Evolutionary conservation across 2,888 invertebrate genomes (phyloP).

Genomic region (Pelosia muscerda): DNA sequence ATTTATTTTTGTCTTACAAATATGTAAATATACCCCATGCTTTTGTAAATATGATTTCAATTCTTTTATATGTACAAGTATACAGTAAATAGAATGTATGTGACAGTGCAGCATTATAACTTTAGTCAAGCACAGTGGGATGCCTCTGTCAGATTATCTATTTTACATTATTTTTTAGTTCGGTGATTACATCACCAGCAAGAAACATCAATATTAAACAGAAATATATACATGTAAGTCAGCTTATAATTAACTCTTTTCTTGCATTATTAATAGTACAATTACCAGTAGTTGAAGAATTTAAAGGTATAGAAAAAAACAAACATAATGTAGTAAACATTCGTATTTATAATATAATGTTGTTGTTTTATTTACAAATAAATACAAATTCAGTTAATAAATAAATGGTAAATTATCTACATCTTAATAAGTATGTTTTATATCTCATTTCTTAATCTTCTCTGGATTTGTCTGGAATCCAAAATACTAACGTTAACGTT

Average conservation of each 20-base stretch:
- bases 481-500: conserved; percentile 86
- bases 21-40: conserved; percentile 27
- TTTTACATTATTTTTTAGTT: conserved; percentile 14
- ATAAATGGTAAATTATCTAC: conserved; percentile 88
- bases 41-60: conserved; percentile 21
- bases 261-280: conserved; percentile 13
- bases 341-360: conserved; percentile 87
- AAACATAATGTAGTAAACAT: conserved; percentile 85
- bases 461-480: conserved; percentile 82
- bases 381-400: conserved; percentile 88
- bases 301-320: conserved; percentile 71
- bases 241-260: conserved; percentile 20
- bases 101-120: conserved; percentile 10
- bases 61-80: conserved; percentile 20
- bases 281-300: conserved; percentile 16
- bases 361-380: conserved; percentile 87
- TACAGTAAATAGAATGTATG: conserved; percentile 14
- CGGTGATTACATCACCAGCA: conserved; percentile 19
- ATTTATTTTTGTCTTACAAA: conserved; percentile 30
- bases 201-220: conserved; percentile 15
- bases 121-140: conserved; percentile 12
- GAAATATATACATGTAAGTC: conserved; percentile 33
- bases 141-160: conserved; percentile 11
- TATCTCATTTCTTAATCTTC: conserved; percentile 87
- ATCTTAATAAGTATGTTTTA: conserved; percentile 86